Evolutionary conservation across 2,113 vertebrate genomes (phyloP).

Genomic region (Dromiciops gliroides): DNA sequence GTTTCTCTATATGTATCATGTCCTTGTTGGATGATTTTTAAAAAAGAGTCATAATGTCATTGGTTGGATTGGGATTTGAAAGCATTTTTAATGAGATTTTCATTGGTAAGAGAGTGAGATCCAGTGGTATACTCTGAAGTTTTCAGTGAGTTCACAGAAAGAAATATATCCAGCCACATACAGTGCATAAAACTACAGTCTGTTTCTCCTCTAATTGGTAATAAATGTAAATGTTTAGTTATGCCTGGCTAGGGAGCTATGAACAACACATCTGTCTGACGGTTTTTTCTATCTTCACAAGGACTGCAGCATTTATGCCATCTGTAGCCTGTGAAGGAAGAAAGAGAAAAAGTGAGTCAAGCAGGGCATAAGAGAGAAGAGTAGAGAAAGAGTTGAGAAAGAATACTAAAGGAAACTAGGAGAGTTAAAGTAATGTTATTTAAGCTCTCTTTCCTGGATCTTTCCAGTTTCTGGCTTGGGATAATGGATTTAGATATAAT

Average conservation of each 20-base stretch:
- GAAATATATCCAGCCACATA: constrained; percentile 82
- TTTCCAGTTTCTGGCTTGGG: neutral
- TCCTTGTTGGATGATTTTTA: too few species aligned
- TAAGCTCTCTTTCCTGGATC: constrained; percentile 20
- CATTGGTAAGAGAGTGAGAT: constrained; percentile 46
- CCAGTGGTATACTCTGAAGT: constrained; percentile 64
- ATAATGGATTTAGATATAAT: neutral
- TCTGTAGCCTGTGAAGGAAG: constrained; percentile 75
- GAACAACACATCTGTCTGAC: constrained; percentile 87
- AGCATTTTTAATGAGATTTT: constrained; percentile 52
- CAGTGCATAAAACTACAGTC: constrained; percentile 87
- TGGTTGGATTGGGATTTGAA: constrained; percentile 46
- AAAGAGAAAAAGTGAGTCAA: neutral
- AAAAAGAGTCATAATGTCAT: constrained; percentile 29
- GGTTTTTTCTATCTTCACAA: constrained; percentile 79
- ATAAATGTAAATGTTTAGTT: constrained; percentile 91
- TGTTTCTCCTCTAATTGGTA: constrained; percentile 89
- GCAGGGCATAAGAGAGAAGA: neutral
- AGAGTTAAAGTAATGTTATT: neutral
- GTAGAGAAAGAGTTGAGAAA: constrained; percentile 1
- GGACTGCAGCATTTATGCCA: constrained; percentile 75
- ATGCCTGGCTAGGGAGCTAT: constrained; percentile 87
- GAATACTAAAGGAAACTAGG: neutral
- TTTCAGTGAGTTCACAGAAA: constrained; percentile 79
- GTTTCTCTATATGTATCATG: neutral